These are phyloP conservation scores for Drosophila limbata DNA, from an alignment of 2,888 invertebrate genomes.

Conservation along the genomic window DNA sequence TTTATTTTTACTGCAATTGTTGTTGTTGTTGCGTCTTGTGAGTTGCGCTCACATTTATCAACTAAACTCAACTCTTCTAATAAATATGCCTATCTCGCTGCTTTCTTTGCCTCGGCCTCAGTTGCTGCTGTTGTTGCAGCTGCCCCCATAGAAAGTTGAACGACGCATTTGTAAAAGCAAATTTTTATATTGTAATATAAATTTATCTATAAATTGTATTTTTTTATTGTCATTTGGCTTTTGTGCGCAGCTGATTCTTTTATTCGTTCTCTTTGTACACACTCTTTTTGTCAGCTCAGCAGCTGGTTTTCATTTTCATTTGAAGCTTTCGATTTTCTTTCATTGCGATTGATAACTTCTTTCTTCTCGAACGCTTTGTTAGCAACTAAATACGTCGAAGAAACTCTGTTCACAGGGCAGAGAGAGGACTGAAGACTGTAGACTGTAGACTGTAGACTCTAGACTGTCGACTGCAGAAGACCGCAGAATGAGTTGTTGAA, in stretches of 20 bases:
- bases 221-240: constrained; percentile 30
- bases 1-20: constrained; percentile 10
- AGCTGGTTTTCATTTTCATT: constrained; percentile 58
- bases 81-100: constrained; percentile 21
- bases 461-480: constrained; percentile 5
- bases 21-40: constrained; percentile 34
- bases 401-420: neutral
- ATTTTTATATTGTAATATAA: constrained; percentile 50
- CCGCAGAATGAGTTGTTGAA: constrained; percentile 18
- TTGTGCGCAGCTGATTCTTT: constrained; percentile 20
- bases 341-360: constrained; percentile 54
- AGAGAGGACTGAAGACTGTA: neutral
- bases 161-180: constrained; percentile 43
- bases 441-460: constrained; percentile 4
- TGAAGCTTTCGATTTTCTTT: constrained; percentile 64
- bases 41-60: constrained; percentile 44
- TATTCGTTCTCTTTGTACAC: constrained; percentile 26
- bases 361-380: constrained; percentile 30
- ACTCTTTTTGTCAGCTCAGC: constrained; percentile 23
- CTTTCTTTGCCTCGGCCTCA: constrained; percentile 12
- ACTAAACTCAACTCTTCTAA: constrained; percentile 30
- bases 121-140: constrained; percentile 5
- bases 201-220: constrained; percentile 27
- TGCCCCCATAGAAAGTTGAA: constrained; percentile 44
- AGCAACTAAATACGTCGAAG: constrained; percentile 8